A percentile compares a stretch with the other conserved stretches of the same genome.
Evolutionary conservation across 2,113 vertebrate genomes (phyloP).

Genomic region (Elephantulus edwardii): DNA sequence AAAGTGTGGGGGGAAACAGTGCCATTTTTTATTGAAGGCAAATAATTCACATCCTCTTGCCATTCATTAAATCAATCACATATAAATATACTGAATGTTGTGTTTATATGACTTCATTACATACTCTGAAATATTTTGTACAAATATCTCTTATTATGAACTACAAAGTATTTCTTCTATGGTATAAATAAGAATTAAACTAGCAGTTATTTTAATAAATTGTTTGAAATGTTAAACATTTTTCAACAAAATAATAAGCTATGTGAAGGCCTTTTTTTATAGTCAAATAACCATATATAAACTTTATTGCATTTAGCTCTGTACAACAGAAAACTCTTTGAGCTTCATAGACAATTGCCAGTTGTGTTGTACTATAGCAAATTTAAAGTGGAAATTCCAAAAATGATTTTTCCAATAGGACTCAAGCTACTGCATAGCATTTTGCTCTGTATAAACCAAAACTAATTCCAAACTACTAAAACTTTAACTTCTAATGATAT

Average conservation of each 20-base stretch:
- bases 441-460: slow-evolving; percentile 62
- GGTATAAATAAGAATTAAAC: slow-evolving; percentile 13
- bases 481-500: slow-evolving; percentile 72
- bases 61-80: slow-evolving; percentile 40
- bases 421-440: slow-evolving; percentile 54
- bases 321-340: slow-evolving; percentile 60
- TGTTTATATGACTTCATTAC: slow-evolving; percentile 8
- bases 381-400: slow-evolving; percentile 44
- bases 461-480: slow-evolving; percentile 70
- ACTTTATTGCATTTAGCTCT: slow-evolving; percentile 78
- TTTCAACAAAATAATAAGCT: slow-evolving; percentile 6
- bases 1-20: slow-evolving; percentile 79
- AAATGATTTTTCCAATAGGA: slow-evolving; percentile 67
- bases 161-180: neutral
- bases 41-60: slow-evolving; percentile 36
- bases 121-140: neutral
- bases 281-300: slow-evolving; percentile 71
- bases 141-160: neutral
- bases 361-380: neutral
- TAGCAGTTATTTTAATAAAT: slow-evolving; percentile 21
- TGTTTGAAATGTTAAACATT: slow-evolving; percentile 28
- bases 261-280: too few species aligned
- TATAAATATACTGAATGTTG: neutral
- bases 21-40: slow-evolving; percentile 76
- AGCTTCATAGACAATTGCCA: slow-evolving; percentile 30